These are phyloP conservation scores for Cyclophora albipunctata DNA, from an alignment of 2,888 invertebrate genomes.

Conservation along the genomic window DNA sequence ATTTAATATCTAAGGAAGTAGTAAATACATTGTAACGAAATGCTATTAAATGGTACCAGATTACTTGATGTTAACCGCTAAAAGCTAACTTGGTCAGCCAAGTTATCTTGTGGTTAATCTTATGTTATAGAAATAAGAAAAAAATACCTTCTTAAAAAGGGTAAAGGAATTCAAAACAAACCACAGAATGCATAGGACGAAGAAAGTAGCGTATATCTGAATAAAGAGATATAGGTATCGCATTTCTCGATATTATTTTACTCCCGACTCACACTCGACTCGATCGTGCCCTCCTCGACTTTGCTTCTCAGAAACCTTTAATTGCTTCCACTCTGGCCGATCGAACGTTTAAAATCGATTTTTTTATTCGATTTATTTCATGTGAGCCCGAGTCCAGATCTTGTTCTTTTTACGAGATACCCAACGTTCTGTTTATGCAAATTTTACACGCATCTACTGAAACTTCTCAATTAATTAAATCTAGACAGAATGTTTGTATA, in stretches of 20 bases:
- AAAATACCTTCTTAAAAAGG: too few species aligned
- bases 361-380: slow-evolving; percentile 70
- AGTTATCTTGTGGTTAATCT: too few species aligned
- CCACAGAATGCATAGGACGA: background rate
- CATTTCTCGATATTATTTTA: slow-evolving; percentile 25
- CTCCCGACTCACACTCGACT: slow-evolving; percentile 31
- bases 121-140: too few species aligned
- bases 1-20: too few species aligned
- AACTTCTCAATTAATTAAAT: slow-evolving; percentile 70
- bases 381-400: slow-evolving; percentile 58
- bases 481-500: slow-evolving; percentile 21
- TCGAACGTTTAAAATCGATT: slow-evolving; percentile 73
- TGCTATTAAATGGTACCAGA: too few species aligned
- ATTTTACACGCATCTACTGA: slow-evolving; percentile 70
- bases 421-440: slow-evolving; percentile 69
- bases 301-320: slow-evolving; percentile 69
- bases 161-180: too few species aligned
- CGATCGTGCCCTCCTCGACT: slow-evolving; percentile 41
- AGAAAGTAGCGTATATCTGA: background rate
- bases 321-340: slow-evolving; percentile 68
- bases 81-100: too few species aligned
- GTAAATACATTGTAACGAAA: too few species aligned
- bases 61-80: too few species aligned
- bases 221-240: slow-evolving; percentile 1
- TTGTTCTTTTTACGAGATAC: slow-evolving; percentile 64